Evolutionary conservation across 30 jellyfish, hydroid and myxozoan species (phyloP).

Genomic region (Aurelia coerulea): DNA sequence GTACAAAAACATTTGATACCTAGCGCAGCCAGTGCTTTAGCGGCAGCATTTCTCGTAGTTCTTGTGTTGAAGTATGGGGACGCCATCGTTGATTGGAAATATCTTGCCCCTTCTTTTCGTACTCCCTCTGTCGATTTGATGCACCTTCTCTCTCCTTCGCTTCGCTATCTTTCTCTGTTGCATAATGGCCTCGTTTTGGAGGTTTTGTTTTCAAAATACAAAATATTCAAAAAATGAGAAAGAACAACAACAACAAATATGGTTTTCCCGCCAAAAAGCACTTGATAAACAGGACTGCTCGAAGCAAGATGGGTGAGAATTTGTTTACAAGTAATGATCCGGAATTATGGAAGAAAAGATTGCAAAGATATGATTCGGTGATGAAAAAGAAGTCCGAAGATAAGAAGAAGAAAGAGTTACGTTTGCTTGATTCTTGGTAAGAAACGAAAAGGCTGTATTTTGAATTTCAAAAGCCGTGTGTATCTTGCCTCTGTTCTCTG

Average conservation of each 20-base stretch:
- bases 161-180: no score
- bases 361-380: slow-evolving; percentile 54
- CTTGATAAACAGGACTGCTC: neutral
- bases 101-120: no score
- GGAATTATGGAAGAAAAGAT: slow-evolving; percentile 47
- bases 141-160: no score
- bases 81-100: slow-evolving; percentile 18
- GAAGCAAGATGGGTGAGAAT: slow-evolving; percentile 42
- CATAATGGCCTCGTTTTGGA: no score
- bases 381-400: slow-evolving; percentile 39
- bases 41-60: slow-evolving; percentile 52
- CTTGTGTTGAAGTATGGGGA: slow-evolving; percentile 70
- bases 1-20: neutral
- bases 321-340: slow-evolving; percentile 58
- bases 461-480: no score
- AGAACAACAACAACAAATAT: no score
- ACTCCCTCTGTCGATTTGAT: no score
- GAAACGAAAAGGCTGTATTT: no score
- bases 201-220: no score
- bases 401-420: slow-evolving; percentile 70
- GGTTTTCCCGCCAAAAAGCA: slow-evolving; percentile 15
- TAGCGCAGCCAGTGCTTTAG: slow-evolving; percentile 65
- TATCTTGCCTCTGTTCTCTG: no score
- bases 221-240: no score
- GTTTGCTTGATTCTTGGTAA: slow-evolving; percentile 70